Conservation (phyloP, 2,113 vertebrate genomes). For the Epinephelus moara region DNA sequence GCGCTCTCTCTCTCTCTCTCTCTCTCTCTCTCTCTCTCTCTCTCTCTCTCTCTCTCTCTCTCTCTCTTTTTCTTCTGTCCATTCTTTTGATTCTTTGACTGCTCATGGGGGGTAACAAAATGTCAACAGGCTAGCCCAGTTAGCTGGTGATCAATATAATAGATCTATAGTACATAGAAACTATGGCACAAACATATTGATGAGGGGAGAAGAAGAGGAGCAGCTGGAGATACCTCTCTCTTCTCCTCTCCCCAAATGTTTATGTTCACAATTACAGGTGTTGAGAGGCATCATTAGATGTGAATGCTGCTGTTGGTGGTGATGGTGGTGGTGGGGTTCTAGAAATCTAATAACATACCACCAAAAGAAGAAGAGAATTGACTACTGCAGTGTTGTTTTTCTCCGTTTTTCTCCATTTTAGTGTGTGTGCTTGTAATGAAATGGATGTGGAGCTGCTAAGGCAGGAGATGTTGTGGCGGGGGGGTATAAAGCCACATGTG, state of each 20-base stretch:
- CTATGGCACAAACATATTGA: constrained; percentile 3
- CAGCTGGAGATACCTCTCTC: background rate
- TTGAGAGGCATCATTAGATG: constrained; percentile 17
- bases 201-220: background rate
- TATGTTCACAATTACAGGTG: constrained; percentile 6
- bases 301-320: background rate
- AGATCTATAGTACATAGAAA: background rate
- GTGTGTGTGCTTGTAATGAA: background rate
- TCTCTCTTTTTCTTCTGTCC: background rate
- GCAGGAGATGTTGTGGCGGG: background rate
- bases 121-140: constrained; percentile 11
- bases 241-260: constrained; percentile 4
- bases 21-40: background rate
- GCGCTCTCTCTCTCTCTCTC: no score
- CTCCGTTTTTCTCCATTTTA: background rate
- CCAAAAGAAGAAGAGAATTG: constrained; percentile 17
- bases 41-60: no score
- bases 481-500: constrained; percentile 7
- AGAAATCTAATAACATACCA: constrained; percentile 34
- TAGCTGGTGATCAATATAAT: constrained; percentile 18
- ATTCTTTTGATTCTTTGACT: background rate
- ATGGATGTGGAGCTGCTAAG: constrained; percentile 1
- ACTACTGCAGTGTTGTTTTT: background rate
- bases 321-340: background rate
- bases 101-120: constrained; percentile 1